Percentiles rank a stretch among this genome's conserved stretches.
These are phyloP conservation scores for Parapsyche elsis DNA, from an alignment of 1,140 invertebrate genomes.

Conservation along the genomic window DNA sequence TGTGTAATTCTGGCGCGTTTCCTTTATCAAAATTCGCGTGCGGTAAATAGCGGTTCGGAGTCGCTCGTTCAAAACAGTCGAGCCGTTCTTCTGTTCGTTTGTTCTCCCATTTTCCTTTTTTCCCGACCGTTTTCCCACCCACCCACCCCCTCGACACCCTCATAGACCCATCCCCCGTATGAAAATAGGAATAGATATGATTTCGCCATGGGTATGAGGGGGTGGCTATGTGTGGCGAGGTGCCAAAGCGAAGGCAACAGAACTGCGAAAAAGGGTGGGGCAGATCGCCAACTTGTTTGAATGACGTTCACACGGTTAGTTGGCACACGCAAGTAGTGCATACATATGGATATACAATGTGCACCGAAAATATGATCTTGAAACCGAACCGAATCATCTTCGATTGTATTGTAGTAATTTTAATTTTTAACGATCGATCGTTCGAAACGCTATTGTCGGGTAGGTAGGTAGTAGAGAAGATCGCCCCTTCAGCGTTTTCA, in stretches of 20 bases:
- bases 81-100: neutral
- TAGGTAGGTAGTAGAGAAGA: too few relatives aligned
- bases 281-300: constrained; percentile 10
- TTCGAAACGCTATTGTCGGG: too few relatives aligned
- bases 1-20: neutral
- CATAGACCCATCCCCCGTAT: neutral
- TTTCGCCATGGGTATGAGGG: neutral
- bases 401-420: too few relatives aligned
- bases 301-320: constrained; percentile 10
- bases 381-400: too few relatives aligned
- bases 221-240: neutral
- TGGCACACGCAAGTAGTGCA: neutral
- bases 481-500: too few relatives aligned
- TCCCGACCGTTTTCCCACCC: neutral
- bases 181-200: neutral
- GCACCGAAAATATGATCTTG: too few relatives aligned
- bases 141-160: neutral
- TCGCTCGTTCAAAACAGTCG: constrained; percentile 5
- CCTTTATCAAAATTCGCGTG: constrained; percentile 10
- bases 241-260: neutral
- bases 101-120: constrained; percentile 1
- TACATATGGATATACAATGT: too few relatives aligned
- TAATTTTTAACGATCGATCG: too few relatives aligned
- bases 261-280: neutral
- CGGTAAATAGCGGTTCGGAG: neutral